Evolutionary conservation across 2,888 invertebrate genomes (phyloP), one percentile per base, ranked within the genome.

Genomic region (Macroteleia sp.): DNA sequence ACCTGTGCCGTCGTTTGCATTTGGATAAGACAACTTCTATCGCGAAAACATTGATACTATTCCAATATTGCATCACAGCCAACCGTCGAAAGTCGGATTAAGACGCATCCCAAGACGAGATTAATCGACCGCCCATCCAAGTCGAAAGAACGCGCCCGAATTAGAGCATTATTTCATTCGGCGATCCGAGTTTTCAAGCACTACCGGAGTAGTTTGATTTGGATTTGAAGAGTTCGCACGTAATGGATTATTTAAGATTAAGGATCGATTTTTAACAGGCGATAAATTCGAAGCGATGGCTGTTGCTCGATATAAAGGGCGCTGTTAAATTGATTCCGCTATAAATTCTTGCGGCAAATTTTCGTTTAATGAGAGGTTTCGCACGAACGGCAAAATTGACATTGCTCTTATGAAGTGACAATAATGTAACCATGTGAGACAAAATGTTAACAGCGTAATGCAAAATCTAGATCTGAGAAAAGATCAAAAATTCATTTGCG

Each of bases 1-100:
- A 50, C 19, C 20, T 39, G 66, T 19, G 8, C 8, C 22, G 54
- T 50, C 42, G 75, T 75, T 79, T 71, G 74, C 70, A 71, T 78
- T 59, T 22, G 41, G 41, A 39, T 48, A 12, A 70, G 32, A 1
- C 17, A 44, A 48, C 36, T 62, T 14, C 19, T 14, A 12, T 20
- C 25, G 30, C 19, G 57, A 70, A 67, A 75, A 56, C 66, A 52
- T 34, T 46, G 46, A 64, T 70, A 69, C 44, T 36, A 19, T 30
- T 56, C 44, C 39, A 71, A 71, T 48, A 56, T 52, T 34, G 56
- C 12, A 22, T 39, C 25, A 16, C 30, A 19, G 22, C 25, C 5
- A 48, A 32, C 54, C 62, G 56, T 39, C 39, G 62, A 56, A 76
- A 76, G 25, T 66, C 19, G 50, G 42, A 59, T 59, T 69, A 69